Base-by-base conservation (phyloP, 2,113 vertebrate species). In the Alaudala cheleensis region DNA sequence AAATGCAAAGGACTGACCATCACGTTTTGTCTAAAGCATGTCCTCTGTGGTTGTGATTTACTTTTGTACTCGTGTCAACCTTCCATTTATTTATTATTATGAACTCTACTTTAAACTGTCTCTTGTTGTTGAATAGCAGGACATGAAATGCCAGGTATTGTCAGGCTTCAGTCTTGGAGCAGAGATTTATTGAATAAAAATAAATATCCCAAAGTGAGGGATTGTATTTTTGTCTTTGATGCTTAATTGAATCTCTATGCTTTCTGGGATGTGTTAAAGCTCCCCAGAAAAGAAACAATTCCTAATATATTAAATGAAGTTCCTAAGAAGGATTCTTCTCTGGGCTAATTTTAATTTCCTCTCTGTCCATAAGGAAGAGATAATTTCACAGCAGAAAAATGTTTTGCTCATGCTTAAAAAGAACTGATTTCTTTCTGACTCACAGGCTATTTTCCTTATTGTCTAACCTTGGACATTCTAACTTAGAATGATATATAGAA, bases 171-270 rank as follows among this genome's bases (percentile, higher is more conserved):
- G 85, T 82, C 86, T 62, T 58, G 12, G 31, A 81, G 81, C 86
- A 3, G 34, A 96, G 89, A 95, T 92, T 95, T 93, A 37, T 13
- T 81, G 53, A 95, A 87, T 44, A 91, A 95, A 95, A 97, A 97
- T 84, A 97, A 97, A 98, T 61, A 97, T 69, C 49, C 78, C 37
- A 37, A 95, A 79, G 86, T 49, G 34, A 62, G 93, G 57, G 58
- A 93, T 76, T 95, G 85, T 18, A 11, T 79, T 91, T 92, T 95
- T 92, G 70, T 88, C 94, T 97, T 95, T 96, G 96, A 97, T 95
- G 88, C 83, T 97, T 97, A 98, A 97, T 97, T 98, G 94, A 96
- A 97, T 97, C 86, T 97, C 39, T 9, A 2, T 67, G 86, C 69
- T 98, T 97, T 95, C 94, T 86, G 87, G 80, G 83, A 96, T 81